Conservation (phyloP, 1,140 invertebrate genomes). For the Caenorhabditis brenneri region DNA sequence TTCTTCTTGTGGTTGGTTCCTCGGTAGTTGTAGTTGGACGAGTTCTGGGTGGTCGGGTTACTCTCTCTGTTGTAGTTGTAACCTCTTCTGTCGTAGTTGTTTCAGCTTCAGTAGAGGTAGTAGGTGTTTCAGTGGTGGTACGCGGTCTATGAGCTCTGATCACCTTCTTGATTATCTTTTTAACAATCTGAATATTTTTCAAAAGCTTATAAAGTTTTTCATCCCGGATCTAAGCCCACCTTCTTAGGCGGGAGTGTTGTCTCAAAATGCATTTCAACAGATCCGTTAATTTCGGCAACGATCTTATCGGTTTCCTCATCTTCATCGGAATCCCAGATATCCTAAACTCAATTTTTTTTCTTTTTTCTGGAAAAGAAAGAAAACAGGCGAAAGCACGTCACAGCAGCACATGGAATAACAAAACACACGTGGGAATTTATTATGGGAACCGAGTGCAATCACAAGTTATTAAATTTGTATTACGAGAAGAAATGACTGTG, state of each 20-base stretch:
- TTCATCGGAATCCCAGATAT: slow-evolving; percentile 47
- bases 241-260: slow-evolving; percentile 8
- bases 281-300: slow-evolving; percentile 27
- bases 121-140: neutral
- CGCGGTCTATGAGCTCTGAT: slow-evolving; percentile 40
- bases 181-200: neutral
- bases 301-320: slow-evolving; percentile 38
- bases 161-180: slow-evolving; percentile 38
- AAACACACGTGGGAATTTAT: slow-evolving; percentile 26
- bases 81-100: neutral
- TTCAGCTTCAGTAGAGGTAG: neutral
- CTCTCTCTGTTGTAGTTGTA: neutral
- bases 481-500: neutral
- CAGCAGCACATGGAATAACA: neutral
- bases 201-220: neutral
- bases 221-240: neutral
- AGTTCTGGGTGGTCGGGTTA: neutral
- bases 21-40: neutral
- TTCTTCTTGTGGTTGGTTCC: neutral
- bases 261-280: slow-evolving; percentile 19
- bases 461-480: slow-evolving; percentile 26
- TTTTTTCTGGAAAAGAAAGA: neutral
- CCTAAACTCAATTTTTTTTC: slow-evolving; percentile 36
- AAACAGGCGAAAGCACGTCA: neutral
- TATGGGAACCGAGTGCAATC: slow-evolving; percentile 29